Conservation (phyloP, 2,797 vertebrate genomes). For the Squalus acanthias region DNA sequence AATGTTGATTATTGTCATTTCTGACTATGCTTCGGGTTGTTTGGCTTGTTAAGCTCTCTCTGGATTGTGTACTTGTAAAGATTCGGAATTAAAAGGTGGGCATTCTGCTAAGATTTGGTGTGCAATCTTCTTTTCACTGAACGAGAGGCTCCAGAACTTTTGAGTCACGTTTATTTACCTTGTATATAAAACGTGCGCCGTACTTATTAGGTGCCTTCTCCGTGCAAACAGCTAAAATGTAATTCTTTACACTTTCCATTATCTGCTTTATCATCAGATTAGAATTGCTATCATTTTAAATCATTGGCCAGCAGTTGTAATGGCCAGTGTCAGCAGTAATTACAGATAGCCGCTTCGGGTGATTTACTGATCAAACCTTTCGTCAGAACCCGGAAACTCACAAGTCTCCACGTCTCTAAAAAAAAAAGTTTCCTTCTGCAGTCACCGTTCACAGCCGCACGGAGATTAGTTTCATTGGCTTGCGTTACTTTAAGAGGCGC, state of each 20-base stretch:
- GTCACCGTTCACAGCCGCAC: background rate
- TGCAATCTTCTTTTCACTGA: too few relatives aligned
- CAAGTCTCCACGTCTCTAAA: background rate
- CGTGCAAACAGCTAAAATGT: background rate
- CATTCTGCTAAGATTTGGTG: background rate
- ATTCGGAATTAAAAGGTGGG: background rate
- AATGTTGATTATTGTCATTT: background rate
- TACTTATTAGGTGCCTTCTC: background rate
- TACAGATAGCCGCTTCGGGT: slow-evolving; percentile 37
- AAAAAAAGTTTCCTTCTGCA: background rate
- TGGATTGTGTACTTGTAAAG: background rate
- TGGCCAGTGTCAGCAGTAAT: slow-evolving; percentile 33
- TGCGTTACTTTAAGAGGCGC: background rate
- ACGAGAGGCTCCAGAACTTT: background rate
- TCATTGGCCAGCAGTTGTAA: slow-evolving; percentile 16
- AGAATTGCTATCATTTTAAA: slow-evolving; percentile 29
- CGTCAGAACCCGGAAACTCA: slow-evolving; percentile 29
- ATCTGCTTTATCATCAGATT: slow-evolving; percentile 19
- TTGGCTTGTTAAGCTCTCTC: background rate
- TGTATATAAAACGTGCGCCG: background rate
- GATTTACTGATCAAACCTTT: slow-evolving; percentile 30
- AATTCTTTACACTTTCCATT: slow-evolving; percentile 27
- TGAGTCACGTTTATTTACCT: background rate
- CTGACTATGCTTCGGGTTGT: background rate
- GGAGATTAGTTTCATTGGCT: background rate